phyloP scores from a whole-genome alignment of 2,888 invertebrate species.

The Thymelicus sylvestris region DNA sequence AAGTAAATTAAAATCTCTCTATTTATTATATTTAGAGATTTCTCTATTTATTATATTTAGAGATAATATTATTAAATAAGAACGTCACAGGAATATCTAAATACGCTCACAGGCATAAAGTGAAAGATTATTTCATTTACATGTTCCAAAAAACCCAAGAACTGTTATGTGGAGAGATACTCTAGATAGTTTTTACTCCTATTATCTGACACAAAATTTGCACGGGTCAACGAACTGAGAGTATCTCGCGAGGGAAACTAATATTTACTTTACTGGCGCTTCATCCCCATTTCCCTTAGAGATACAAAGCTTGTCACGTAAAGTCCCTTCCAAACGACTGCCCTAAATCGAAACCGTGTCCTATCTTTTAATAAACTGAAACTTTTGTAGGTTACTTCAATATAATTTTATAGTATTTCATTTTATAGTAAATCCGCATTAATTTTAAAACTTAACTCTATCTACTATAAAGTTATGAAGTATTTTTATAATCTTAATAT shows the following conservation, averaged over 20 bases:
- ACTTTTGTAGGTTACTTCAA: neutral
- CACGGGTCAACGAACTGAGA: slow-evolving; percentile 76
- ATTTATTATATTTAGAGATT: no score
- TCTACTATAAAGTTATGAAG: neutral
- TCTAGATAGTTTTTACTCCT: slow-evolving; percentile 59
- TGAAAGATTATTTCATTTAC: slow-evolving; percentile 45
- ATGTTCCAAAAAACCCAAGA: slow-evolving; percentile 48
- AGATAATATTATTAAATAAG: neutral
- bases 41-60: no score
- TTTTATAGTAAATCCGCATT: no score
- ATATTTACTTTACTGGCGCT: slow-evolving; percentile 69
- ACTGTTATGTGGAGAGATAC: slow-evolving; percentile 53
- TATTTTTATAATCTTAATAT: no score
- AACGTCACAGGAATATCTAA: neutral
- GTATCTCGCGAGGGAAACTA: slow-evolving; percentile 71
- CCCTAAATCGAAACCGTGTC: slow-evolving; percentile 49
- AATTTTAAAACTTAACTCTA: neutral
- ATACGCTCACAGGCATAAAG: slow-evolving; percentile 22
- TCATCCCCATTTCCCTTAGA: slow-evolving; percentile 72
- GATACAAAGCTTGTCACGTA: slow-evolving; percentile 63
- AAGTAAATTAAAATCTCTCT: neutral
- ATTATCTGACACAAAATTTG: slow-evolving; percentile 66
- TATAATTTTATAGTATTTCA: slow-evolving; percentile 4
- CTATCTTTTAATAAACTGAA: slow-evolving; percentile 6
- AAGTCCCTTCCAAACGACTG: slow-evolving; percentile 71